Conservation (phyloP, 2,888 invertebrate species). For the Penaeus monodon region DNA sequence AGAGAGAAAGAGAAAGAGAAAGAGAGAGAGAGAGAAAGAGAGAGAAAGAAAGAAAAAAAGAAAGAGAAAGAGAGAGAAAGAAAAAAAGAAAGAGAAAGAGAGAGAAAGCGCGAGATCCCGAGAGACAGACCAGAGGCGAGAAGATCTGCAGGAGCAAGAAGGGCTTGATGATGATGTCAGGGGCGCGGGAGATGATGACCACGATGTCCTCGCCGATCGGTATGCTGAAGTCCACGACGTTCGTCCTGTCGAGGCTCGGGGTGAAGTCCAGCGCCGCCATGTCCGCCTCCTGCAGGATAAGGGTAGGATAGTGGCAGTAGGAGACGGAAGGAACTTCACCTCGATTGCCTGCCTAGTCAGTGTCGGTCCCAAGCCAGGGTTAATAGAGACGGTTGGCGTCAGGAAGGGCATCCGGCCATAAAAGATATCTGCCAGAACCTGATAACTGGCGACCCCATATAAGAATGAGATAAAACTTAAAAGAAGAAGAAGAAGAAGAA, state of each 20-base stretch:
- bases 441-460: no score
- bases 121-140: conserved; percentile 11
- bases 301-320: not conserved
- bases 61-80: not conserved
- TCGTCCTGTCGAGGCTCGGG: not conserved
- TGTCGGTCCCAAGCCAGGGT: no score
- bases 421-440: no score
- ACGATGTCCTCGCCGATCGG: conserved; percentile 30
- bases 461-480: no score
- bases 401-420: no score
- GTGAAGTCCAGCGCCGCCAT: conserved; percentile 40
- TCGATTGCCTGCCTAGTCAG: no score
- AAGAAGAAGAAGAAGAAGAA: no score
- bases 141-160: conserved; percentile 40
- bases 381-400: no score
- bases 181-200: conserved; percentile 30
- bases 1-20: not conserved
- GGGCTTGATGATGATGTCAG: conserved; percentile 8
- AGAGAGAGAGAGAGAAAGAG: not conserved
- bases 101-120: not conserved
- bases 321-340: no score
- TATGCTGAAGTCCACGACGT: conserved; percentile 34
- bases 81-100: not conserved
- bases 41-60: not conserved
- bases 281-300: conserved; percentile 29